A percentile compares a stretch with the other conserved stretches of the same genome.
phyloP scores from a whole-genome alignment of 2,888 invertebrate species.

The Cephonodes hylas region DNA sequence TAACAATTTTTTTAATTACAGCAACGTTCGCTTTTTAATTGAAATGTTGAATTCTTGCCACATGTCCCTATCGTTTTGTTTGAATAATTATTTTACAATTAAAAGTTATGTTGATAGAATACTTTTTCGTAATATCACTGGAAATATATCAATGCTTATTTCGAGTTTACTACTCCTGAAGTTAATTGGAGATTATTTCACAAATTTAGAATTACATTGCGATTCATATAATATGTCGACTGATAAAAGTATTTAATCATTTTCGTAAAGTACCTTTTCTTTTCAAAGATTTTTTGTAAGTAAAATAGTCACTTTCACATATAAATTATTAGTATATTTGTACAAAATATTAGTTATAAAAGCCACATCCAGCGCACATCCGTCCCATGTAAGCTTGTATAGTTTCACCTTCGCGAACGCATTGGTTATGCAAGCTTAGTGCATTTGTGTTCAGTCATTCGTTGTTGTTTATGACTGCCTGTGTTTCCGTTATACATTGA shows the following conservation, averaged over 20 bases:
- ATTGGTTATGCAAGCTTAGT: conserved; percentile 64
- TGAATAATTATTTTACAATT: no score
- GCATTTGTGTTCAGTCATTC: conserved; percentile 51
- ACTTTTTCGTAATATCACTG: no score
- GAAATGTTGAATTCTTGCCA: not conserved
- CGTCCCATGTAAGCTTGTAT: conserved; percentile 22
- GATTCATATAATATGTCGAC: no score
- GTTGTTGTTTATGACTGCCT: conserved; percentile 47
- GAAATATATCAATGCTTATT: no score
- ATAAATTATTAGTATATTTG: not conserved
- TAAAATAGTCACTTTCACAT: no score
- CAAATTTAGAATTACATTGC: no score
- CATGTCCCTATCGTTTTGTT: not conserved
- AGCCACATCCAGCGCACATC: conserved; percentile 7
- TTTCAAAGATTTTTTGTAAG: no score
- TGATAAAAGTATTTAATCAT: no score
- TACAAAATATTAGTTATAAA: not conserved
- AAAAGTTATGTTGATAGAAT: no score
- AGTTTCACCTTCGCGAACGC: conserved; percentile 55
- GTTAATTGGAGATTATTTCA: no score
- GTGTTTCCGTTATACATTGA: conserved; percentile 38
- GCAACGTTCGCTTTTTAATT: not conserved
- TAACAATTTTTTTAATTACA: not conserved
- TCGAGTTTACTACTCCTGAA: no score
- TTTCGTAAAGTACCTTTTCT: no score